phyloP scores from a whole-genome alignment of 1,140 invertebrate species.

The Dendrolimus punctatus region DNA sequence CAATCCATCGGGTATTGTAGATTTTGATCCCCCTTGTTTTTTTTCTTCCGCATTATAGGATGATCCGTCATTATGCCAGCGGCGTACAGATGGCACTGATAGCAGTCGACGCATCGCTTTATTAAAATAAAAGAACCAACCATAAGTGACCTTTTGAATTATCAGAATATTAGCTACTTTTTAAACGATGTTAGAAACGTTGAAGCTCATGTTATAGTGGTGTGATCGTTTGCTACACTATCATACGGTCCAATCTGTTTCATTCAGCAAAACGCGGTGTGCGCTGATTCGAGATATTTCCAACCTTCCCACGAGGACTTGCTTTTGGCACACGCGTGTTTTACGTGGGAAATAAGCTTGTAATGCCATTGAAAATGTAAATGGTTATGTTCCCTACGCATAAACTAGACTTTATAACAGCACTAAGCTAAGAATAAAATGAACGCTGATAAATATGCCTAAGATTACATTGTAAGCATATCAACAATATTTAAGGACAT shows the following conservation, averaged over 20 bases:
- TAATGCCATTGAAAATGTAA: constrained; percentile 3
- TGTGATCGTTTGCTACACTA: constrained; percentile 34
- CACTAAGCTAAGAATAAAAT: not conserved
- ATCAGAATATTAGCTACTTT: not conserved
- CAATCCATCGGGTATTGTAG: constrained; percentile 22
- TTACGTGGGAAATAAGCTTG: constrained; percentile 32
- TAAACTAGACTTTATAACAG: constrained; percentile 5
- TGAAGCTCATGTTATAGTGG: constrained; percentile 33
- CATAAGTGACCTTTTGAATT: constrained; percentile 24
- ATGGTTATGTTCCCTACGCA: constrained; percentile 1
- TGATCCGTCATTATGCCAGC: constrained; percentile 59
- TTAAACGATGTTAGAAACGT: constrained; percentile 5
- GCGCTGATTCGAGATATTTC: constrained; percentile 53
- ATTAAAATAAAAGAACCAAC: constrained; percentile 54
- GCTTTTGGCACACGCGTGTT: constrained; percentile 37
- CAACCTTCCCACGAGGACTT: constrained; percentile 65
- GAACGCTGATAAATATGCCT: too few species aligned
- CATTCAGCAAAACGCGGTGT: constrained; percentile 43
- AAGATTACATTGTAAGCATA: too few species aligned
- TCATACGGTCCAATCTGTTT: constrained; percentile 47
- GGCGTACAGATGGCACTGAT: constrained; percentile 59
- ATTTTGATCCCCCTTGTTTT: constrained; percentile 27
- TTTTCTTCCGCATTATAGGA: constrained; percentile 61
- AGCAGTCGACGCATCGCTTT: constrained; percentile 51
- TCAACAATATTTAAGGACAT: too few species aligned